Evolutionary conservation across 2,113 vertebrate genomes (phyloP).

Genomic region (Heteronetta atricapilla): DNA sequence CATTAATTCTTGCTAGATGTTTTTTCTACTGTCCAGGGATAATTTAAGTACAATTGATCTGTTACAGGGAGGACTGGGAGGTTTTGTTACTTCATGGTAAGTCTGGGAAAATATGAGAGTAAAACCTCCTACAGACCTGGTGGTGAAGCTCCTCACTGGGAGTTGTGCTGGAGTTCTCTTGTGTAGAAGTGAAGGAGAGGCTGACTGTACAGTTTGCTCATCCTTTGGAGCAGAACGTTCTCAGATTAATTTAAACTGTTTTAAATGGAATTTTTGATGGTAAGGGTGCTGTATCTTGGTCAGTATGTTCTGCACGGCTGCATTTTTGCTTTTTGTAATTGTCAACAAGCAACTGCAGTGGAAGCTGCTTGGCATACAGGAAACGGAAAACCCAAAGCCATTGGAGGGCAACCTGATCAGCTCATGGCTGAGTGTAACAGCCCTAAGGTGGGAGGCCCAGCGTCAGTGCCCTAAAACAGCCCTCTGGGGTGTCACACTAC

Average conservation of each 20-base stretch:
- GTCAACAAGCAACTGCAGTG: too few relatives aligned
- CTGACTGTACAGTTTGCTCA: neutral
- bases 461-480: neutral
- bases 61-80: neutral
- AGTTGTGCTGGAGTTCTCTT: neutral
- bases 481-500: slow-evolving; percentile 6
- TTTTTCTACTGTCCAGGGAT: neutral
- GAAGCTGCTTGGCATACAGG: too few relatives aligned
- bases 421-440: neutral
- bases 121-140: neutral
- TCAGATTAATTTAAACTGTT: neutral
- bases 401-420: neutral
- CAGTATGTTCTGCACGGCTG: too few relatives aligned
- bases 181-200: neutral
- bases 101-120: neutral
- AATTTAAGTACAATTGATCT: neutral
- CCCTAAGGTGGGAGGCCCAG: neutral
- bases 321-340: too few relatives aligned
- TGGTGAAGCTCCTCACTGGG: neutral
- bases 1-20: neutral
- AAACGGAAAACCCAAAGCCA: too few relatives aligned
- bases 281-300: neutral
- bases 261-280: neutral
- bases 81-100: neutral
- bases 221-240: neutral